These are phyloP conservation scores for Eurytoma adleriae DNA, from an alignment of 2,888 invertebrate species.

Conservation along the genomic window DNA sequence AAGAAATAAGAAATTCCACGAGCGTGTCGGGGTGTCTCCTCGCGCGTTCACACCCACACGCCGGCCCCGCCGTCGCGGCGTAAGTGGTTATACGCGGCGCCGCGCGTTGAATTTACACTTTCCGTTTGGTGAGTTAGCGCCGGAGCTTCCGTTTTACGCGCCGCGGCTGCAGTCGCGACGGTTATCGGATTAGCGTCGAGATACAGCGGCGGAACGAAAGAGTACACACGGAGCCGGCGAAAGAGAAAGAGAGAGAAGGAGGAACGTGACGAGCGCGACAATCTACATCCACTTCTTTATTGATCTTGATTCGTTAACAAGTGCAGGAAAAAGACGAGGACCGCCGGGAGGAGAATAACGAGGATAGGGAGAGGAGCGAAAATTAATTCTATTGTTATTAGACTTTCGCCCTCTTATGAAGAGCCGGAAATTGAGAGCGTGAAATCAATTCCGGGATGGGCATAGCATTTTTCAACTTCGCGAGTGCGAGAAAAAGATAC, in stretches of 20 bases:
- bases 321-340: background rate
- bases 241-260: background rate
- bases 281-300: slow-evolving; percentile 35
- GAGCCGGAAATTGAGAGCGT: slow-evolving; percentile 7
- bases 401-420: background rate
- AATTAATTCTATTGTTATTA: slow-evolving; percentile 36
- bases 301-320: slow-evolving; percentile 50
- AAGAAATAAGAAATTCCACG: slow-evolving; percentile 51
- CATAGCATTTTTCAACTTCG: background rate
- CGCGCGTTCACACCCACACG: background rate
- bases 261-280: slow-evolving; percentile 4
- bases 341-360: background rate
- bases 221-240: background rate
- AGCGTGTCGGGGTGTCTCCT: slow-evolving; percentile 18
- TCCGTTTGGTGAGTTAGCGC: slow-evolving; percentile 50
- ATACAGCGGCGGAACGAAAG: slow-evolving; percentile 5
- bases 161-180: background rate
- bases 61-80: background rate
- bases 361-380: background rate
- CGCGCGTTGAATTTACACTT: slow-evolving; percentile 51
- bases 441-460: slow-evolving; percentile 10
- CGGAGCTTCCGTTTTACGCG: slow-evolving; percentile 37
- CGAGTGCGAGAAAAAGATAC: background rate
- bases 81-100: slow-evolving; percentile 40
- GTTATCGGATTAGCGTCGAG: background rate